phyloP scores from a whole-genome alignment of 2,888 invertebrate genomes.

The Cataglyphis rosenhaueri region DNA sequence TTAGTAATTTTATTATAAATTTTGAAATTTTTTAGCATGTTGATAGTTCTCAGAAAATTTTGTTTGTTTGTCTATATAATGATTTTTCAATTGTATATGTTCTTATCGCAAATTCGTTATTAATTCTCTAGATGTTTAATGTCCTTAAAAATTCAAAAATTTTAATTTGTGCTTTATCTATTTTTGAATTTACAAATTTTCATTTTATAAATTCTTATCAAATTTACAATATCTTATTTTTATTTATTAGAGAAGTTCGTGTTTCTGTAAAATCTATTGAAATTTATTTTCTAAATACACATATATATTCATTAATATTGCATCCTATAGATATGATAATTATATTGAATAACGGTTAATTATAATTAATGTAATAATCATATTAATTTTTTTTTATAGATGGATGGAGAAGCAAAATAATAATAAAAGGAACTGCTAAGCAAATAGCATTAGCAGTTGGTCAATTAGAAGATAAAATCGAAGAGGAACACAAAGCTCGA shows the following conservation, averaged over 20 bases:
- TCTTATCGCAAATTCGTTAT: background rate
- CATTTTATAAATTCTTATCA: background rate
- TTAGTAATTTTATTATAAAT: background rate
- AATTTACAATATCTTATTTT: background rate
- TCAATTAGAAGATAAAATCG: conserved; percentile 90
- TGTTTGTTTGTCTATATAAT: background rate
- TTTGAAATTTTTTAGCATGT: background rate
- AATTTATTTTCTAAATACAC: background rate
- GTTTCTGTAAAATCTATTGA: background rate
- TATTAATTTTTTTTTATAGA: background rate
- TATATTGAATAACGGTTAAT: background rate
- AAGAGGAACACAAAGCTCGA: conserved; percentile 78
- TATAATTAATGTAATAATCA: background rate
- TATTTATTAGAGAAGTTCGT: background rate
- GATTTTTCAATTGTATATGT: background rate
- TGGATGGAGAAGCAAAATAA: conserved; percentile 79
- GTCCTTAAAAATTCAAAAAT: background rate
- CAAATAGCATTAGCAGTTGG: conserved; percentile 91
- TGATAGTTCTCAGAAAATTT: background rate
- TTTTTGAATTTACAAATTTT: background rate
- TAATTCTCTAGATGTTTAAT: background rate
- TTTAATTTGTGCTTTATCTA: background rate
- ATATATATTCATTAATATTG: background rate
- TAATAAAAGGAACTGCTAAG: conserved; percentile 89
- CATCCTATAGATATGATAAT: background rate